Percentiles rank a stretch among this genome's conserved stretches.
Conservation (phyloP, 1,140 invertebrate genomes). For the Prorops nasuta region DNA sequence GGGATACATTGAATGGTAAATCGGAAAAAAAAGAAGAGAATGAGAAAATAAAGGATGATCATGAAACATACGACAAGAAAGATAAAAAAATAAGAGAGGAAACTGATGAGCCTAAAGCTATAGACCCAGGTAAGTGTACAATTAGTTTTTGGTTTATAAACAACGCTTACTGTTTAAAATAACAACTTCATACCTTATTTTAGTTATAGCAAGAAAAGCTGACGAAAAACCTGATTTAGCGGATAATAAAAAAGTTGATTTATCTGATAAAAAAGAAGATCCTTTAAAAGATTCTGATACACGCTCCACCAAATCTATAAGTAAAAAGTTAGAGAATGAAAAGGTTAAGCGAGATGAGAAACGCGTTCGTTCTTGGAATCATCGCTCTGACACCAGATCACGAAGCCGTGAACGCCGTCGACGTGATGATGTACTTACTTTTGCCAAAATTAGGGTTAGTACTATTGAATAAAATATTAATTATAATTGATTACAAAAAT, state of each 20-base stretch:
- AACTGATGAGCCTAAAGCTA: constrained; percentile 39
- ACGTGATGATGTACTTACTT: constrained; percentile 61
- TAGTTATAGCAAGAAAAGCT: constrained; percentile 41
- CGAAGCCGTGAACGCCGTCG: constrained; percentile 47
- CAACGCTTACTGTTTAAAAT: too few species aligned
- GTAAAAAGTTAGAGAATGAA: constrained; percentile 51
- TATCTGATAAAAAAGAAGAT: constrained; percentile 43
- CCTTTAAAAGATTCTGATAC: constrained; percentile 45
- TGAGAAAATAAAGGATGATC: constrained; percentile 47
- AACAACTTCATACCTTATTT: too few species aligned
- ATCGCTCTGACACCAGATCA: constrained; percentile 42
- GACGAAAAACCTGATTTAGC: constrained; percentile 36
- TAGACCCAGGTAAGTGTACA: constrained; percentile 41
- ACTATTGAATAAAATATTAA: too few species aligned
- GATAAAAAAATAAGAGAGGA: constrained; percentile 46
- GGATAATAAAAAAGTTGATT: constrained; percentile 40
- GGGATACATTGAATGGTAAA: constrained; percentile 45
- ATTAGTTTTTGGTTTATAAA: too few species aligned
- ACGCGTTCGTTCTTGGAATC: constrained; percentile 48
- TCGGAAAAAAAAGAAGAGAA: constrained; percentile 53
- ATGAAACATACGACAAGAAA: constrained; percentile 45
- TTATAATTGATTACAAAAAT: too few species aligned
- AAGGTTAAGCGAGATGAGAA: constrained; percentile 47
- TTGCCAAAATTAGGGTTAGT: constrained; percentile 66
- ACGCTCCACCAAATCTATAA: constrained; percentile 48